Percentiles rank a stretch among this genome's conserved stretches.
These are phyloP conservation scores for Drosophila burlai DNA, from an alignment of 1,140 invertebrate genomes.

Conservation along the genomic window DNA sequence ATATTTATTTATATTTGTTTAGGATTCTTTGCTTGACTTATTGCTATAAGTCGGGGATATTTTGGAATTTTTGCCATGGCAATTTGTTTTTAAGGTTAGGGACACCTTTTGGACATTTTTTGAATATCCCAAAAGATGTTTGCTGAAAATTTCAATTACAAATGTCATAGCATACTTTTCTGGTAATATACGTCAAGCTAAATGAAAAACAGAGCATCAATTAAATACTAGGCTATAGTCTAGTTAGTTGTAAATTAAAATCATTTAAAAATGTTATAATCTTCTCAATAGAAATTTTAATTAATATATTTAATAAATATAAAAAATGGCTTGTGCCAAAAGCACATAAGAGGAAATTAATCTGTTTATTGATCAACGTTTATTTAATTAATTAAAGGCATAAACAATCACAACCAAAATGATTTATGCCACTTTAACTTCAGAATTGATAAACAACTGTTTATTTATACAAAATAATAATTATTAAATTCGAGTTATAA, in stretches of 20 bases:
- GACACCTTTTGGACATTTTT: background rate
- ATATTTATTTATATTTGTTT: conserved; percentile 53
- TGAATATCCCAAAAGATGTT: background rate
- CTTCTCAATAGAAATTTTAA: too few species aligned
- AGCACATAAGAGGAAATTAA: too few species aligned
- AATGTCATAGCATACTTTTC: background rate
- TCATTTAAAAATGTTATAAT: too few species aligned
- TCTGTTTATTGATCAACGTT: too few species aligned
- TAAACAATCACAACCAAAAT: background rate
- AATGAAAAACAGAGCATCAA: too few species aligned
- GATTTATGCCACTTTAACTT: background rate
- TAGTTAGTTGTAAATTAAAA: background rate
- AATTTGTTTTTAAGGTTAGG: background rate
- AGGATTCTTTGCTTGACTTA: conserved; percentile 19
- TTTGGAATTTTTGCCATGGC: background rate
- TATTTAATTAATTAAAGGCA: background rate
- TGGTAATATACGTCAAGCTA: background rate
- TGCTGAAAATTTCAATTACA: background rate
- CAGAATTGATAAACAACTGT: too few species aligned
- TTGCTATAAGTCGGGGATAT: background rate
- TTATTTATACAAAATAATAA: too few species aligned
- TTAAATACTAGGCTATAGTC: background rate
- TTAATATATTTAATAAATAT: too few species aligned
- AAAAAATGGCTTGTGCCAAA: too few species aligned
- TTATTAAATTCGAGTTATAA: too few species aligned